Base-by-base conservation (phyloP, 1,140 invertebrate genomes). In the Pollicipes pollicipes region DNA sequence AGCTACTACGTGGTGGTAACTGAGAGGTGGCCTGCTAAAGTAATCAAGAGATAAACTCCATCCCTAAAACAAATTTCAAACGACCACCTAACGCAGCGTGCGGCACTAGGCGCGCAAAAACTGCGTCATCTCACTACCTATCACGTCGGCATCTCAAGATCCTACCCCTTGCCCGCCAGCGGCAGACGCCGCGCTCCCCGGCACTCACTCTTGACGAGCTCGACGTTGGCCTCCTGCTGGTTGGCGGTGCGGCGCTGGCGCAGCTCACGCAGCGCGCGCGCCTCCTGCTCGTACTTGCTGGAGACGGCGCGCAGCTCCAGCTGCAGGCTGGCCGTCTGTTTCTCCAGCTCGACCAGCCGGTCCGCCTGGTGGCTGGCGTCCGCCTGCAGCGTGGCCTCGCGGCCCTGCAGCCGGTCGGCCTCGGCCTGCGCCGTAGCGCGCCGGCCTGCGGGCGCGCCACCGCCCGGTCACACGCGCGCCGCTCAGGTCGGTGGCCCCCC, bases 221-320 rank as follows among this genome's bases (percentile, higher is more conserved):
- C 27, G 3, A 66, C 64, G 28, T 66, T 29, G 28, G 64, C 28
- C 64, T 66, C 64, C n/a, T 66, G 64, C 64, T 66, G 64, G 45
- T 58, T 58, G 45, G 45, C 45, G 45, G 45, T 58, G 45, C 45
- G 45, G 3, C 28, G 16, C 28, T 66, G 64, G 16, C 64, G 64
- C 64, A 66, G 64, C 64, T 75, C 75, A n/a, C 72, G 70, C 30
- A 75, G 37, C 16, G 72, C 70, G 63, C 72, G 69, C 30, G 73
- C 69, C 58, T 75, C 75, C 77, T 95, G 90, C 76, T 95, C 89
- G 77, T 94, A 93, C 72, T 89, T 86, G 72, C 87, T 87, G 78
- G 92, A 89, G 27, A 90, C 86, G 31, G 91, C 87, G 79, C 94
- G 93, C 29, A 95, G 78, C 80, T 97, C 93, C 29, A 95, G 82